Evolutionary conservation across 2,113 vertebrate species (phyloP).

Genomic region (Lota lota): DNA sequence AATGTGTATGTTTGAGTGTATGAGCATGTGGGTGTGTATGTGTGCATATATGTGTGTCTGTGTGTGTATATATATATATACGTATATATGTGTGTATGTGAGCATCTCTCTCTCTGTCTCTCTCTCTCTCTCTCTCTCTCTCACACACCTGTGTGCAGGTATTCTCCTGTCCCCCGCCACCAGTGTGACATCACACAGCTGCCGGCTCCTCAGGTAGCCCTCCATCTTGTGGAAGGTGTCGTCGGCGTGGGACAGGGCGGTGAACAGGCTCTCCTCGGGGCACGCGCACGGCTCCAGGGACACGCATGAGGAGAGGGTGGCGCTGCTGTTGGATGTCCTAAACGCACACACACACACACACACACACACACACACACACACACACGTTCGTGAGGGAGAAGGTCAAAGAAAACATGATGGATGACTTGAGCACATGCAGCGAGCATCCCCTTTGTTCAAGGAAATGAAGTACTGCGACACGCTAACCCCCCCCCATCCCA

Average conservation of each 20-base stretch:
- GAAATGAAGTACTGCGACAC: too few species aligned
- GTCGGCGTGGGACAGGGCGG: constrained; percentile 91
- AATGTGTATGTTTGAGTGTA: neutral
- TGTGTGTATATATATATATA: neutral
- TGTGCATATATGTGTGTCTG: too few species aligned
- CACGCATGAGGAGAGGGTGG: constrained; percentile 84
- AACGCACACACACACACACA: constrained; percentile 16
- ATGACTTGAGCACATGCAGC: too few species aligned
- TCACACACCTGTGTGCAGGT: constrained; percentile 94
- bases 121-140: neutral
- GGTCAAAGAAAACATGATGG: too few species aligned
- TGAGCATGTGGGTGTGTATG: neutral
- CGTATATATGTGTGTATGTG: neutral
- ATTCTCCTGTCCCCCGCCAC: constrained; percentile 93
- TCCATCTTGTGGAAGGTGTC: constrained; percentile 96
- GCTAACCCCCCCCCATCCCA: too few species aligned
- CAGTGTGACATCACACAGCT: constrained; percentile 92
- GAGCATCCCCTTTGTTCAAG: too few species aligned
- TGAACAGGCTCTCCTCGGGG: constrained; percentile 90
- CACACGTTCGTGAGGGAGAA: too few species aligned
- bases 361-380: constrained; percentile 9
- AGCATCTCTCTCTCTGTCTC: neutral
- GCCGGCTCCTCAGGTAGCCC: constrained; percentile 88
- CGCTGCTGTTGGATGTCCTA: constrained; percentile 90
- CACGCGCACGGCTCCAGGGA: constrained; percentile 89